Evolutionary conservation across 2,888 invertebrate genomes (phyloP), one percentile per base, ranked within the genome.

Genomic region (Iphiclides podalirius): DNA sequence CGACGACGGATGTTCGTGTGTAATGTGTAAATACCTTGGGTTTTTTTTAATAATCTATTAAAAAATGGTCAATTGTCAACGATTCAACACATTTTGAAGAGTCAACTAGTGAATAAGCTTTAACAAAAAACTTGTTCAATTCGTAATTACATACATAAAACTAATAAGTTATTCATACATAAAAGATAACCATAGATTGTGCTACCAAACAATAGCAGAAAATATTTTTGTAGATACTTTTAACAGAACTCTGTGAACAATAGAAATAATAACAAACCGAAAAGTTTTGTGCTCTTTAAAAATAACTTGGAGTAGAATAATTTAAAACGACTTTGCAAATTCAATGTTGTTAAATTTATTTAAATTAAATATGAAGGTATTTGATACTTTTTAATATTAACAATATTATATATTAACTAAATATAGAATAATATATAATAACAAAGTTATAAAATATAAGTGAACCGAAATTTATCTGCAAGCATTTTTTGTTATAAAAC

Each of bases 231-330:
- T 40, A 28, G 26, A 39, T 39, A 26, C 23, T n/a, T 39, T 4
- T n/a, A 33, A 43, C 11, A 43, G 14, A 35, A n/a, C n/a, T 23
- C 15, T 7, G 9, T 20, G 12, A 44, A 44, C 44, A 36, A 44
- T 37, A 26, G 14, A 37, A 16, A 37, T 26, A 37, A 26, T 12
- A 36, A 36, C 28, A 11, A 36, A 28, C n/a, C 36, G 7, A 44
- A 44, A 35, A 23, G 35, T 26, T 34, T n/a, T 11, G 14, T 7
- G 4, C 14, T 42, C 13, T n/a, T 39, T 35, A 20, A 17, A 42
- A 35, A 43, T 35, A 26, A 23, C 14, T 20, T 33, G 12, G 16
- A 34, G 16, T 23, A 13, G 28, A 42, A 43, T 16, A 43, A 9
- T 26, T 4, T 23, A 15, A 14, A 7, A 26, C 6, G 26, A 20